These are phyloP conservation scores for Furcula furcula DNA, from an alignment of 2,888 invertebrate species.

Conservation along the genomic window DNA sequence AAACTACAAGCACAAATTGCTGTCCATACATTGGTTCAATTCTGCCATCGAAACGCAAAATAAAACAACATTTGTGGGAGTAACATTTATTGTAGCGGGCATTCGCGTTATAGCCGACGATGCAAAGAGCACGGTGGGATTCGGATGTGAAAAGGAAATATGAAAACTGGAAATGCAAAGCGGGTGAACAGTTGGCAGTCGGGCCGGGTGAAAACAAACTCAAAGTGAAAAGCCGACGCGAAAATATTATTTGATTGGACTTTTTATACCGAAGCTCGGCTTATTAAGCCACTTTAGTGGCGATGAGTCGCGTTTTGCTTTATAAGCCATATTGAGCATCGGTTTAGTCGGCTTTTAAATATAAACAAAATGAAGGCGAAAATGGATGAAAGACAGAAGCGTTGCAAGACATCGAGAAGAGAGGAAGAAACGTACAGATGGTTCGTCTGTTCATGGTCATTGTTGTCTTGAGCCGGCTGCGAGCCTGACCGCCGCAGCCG, in stretches of 20 bases:
- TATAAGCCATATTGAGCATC: conserved; percentile 8
- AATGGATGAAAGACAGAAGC: conserved; percentile 25
- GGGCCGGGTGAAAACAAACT: conserved; percentile 48
- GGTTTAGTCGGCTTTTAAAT: background rate
- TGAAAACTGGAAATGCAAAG: conserved; percentile 56
- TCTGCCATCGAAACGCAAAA: conserved; percentile 58
- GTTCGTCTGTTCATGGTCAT: conserved; percentile 79
- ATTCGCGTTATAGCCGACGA: conserved; percentile 45
- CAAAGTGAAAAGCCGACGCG: conserved; percentile 39
- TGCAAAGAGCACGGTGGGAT: conserved; percentile 45
- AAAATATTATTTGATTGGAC: conserved; percentile 52
- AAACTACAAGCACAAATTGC: conserved; percentile 38
- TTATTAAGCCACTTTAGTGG: conserved; percentile 40
- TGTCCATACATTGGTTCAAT: conserved; percentile 17
- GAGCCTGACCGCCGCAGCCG: conserved; percentile 83
- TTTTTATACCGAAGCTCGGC: conserved; percentile 37
- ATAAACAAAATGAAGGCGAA: conserved; percentile 20
- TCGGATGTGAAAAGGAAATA: conserved; percentile 46
- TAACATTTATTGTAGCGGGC: conserved; percentile 72
- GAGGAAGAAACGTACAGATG: conserved; percentile 78
- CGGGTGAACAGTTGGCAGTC: conserved; percentile 49
- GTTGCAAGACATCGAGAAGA: conserved; percentile 52
- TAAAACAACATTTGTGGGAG: conserved; percentile 69
- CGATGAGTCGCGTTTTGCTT: conserved; percentile 31
- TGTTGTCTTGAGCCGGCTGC: conserved; percentile 74